Percentiles rank a stretch among this genome's conserved stretches.
Conservation (phyloP, 2,797 vertebrate species). For the Furcifer pardalis region DNA sequence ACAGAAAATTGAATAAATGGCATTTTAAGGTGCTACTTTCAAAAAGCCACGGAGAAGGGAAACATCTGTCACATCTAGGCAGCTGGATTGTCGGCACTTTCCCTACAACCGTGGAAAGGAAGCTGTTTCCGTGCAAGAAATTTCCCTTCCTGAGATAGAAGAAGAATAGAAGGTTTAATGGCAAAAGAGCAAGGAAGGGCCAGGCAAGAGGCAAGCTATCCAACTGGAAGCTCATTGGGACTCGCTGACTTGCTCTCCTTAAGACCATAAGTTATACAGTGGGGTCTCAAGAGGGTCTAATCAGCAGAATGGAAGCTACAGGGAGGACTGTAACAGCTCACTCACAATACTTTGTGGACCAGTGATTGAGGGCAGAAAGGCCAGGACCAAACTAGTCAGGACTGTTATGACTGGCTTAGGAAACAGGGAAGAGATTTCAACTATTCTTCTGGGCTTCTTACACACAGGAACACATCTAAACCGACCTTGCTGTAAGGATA, state of each 20-base stretch:
- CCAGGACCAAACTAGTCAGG: background rate
- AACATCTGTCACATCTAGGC: background rate
- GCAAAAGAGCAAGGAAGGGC: background rate
- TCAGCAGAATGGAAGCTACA: background rate
- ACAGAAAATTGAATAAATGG: conserved; percentile 44
- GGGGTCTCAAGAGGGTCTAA: background rate
- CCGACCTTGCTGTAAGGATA: background rate
- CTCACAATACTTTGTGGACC: background rate
- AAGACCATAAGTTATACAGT: background rate
- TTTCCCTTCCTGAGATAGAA: background rate
- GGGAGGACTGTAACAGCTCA: background rate
- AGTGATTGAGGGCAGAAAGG: background rate
- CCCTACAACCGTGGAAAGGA: background rate
- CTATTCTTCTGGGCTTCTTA: background rate
- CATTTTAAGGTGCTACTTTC: conserved; percentile 21
- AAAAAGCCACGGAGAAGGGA: background rate
- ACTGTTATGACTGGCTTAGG: too few species aligned
- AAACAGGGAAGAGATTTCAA: background rate
- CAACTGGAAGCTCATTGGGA: background rate
- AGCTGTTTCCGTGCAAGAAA: background rate
- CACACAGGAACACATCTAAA: too few species aligned
- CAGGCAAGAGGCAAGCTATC: background rate
- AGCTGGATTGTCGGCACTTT: background rate
- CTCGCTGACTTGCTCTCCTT: background rate
- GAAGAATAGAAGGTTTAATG: background rate